These are phyloP conservation scores for Plectrocnemia conspersa DNA, from an alignment of 1,140 invertebrate genomes.

Conservation along the genomic window DNA sequence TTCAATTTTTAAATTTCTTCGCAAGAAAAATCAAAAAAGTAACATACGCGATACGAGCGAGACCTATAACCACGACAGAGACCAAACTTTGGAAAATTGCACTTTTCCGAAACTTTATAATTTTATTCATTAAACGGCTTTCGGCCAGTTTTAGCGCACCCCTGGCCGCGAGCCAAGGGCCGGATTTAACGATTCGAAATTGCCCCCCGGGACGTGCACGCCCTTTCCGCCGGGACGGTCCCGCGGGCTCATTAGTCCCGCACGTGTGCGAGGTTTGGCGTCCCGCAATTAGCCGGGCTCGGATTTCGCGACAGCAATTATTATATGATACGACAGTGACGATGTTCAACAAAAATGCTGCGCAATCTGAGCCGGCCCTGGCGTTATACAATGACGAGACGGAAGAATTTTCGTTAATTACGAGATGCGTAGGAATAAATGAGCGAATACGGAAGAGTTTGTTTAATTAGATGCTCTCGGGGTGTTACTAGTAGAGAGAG, in stretches of 20 bases:
- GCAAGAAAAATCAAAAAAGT: no score
- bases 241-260: background rate
- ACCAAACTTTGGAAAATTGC: conserved; percentile 6
- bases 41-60: no score
- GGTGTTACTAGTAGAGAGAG: conserved; percentile 13
- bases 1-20: no score
- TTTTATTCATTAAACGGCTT: conserved; percentile 7
- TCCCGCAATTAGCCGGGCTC: no score
- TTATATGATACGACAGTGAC: no score
- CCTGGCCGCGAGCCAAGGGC: background rate
- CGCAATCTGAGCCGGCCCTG: no score
- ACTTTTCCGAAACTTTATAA: conserved; percentile 10
- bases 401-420: conserved; percentile 13
- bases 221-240: background rate
- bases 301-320: no score
- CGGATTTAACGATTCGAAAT: conserved; percentile 2
- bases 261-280: no score
- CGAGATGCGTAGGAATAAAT: conserved; percentile 20
- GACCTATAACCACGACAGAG: no score
- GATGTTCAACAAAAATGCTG: no score
- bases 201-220: background rate
- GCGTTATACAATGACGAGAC: conserved; percentile 17
- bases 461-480: conserved; percentile 20
- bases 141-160: background rate
- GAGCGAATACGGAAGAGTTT: conserved; percentile 22